Base-by-base conservation (phyloP, 2,113 vertebrate genomes). In the Megaleporinus macrocephalus region DNA sequence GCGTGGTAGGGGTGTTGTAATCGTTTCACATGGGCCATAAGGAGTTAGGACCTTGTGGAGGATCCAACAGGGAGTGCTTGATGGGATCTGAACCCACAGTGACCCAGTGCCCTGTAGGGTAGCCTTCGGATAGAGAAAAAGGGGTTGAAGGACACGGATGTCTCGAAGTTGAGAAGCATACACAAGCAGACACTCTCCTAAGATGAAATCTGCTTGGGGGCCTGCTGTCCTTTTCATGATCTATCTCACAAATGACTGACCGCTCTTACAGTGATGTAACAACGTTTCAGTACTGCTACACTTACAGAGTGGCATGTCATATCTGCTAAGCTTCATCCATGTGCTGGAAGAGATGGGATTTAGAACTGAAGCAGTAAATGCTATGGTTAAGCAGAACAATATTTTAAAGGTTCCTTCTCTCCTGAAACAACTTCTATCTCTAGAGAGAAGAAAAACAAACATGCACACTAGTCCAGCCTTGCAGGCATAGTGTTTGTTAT, bases 221-320 rank as follows among this genome's bases (percentile, higher is more conserved):
- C 62, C 73, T 53, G 26, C 55, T 82, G 80, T 76, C 80, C 81
- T 63, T 77, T 77, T 77, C 59, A 83, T 77, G 65, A 77, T 74
- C 57, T 41, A 49, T 82, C 41, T 76, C 73, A 51, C 26, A 29
- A 70, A 57, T 77, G 81, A 77, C 76, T 71, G 66, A 72, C 74
- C 72, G 81, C 66, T 83, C 74, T 66, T 83, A 69, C 76, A 30
- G 74, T 77, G 74, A 83, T 83, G 74, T 83, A 77, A 77, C 65
- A 33, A 22, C 13, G 61, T 77, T 68, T 69, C 63, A 82, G 47
- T 5, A 47, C 71, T 55, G 59, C 55, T 29, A 55, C 27, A 62
- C 44, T 26, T 14, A 62, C 75, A 33, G 27, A 29, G 27, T 30
- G 29, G 18, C 16, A 12, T 76, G 73, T 82, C 63, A 36, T 70